Conservation (phyloP, 2,888 invertebrate species). For the Cephus sareptanus region DNA sequence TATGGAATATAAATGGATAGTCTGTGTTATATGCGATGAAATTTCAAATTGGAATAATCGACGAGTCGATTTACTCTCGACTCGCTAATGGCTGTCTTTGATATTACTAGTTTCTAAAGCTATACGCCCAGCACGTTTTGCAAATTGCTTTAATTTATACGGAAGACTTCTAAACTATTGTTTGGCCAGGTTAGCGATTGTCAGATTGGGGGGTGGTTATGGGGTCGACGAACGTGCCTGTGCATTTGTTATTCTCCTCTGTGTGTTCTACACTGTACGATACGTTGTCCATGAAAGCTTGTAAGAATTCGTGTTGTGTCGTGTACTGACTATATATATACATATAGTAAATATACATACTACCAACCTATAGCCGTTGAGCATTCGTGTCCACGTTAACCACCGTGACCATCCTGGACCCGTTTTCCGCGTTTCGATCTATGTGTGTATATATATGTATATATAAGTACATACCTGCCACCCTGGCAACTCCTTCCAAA, state of each 20-base stretch:
- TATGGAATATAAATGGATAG: background rate
- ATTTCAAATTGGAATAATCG: background rate
- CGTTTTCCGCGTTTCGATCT: background rate
- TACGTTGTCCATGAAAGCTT: background rate
- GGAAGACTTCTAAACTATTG: conserved; percentile 44
- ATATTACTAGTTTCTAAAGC: background rate
- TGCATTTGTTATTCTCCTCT: conserved; percentile 38
- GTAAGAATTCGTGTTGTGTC: background rate
- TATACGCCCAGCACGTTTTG: conserved; percentile 30
- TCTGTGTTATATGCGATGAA: background rate
- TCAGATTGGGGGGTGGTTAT: conserved; percentile 36
- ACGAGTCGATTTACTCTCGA: background rate
- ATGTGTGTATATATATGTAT: background rate
- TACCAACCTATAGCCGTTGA: background rate
- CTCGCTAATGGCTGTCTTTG: background rate
- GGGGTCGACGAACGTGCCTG: conserved; percentile 40
- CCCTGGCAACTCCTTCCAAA: background rate
- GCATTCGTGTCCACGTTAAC: background rate
- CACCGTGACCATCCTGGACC: background rate
- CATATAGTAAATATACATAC: background rate
- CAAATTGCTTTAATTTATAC: conserved; percentile 57
- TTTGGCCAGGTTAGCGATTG: conserved; percentile 47
- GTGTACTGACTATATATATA: no score
- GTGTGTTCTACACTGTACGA: background rate
- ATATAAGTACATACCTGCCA: background rate